Percentiles rank a stretch among this genome's conserved stretches.
Evolutionary conservation across 2,888 invertebrate genomes (phyloP).

Genomic region (Diaphora mendica): DNA sequence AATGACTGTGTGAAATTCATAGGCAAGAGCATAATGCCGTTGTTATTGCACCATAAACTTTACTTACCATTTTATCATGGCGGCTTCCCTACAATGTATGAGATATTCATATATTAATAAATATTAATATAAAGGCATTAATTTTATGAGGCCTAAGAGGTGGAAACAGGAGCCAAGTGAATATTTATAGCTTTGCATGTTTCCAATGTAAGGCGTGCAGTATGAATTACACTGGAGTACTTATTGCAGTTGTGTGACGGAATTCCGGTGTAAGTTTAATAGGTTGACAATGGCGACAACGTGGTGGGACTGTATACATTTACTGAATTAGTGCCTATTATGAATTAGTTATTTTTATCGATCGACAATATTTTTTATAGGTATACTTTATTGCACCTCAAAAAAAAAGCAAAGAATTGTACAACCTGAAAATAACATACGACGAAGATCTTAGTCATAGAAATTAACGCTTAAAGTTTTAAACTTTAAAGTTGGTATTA

Average conservation of each 20-base stretch:
- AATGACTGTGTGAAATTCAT: conserved; percentile 64
- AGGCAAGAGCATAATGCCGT: conserved; percentile 65
- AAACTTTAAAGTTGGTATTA: too few species aligned
- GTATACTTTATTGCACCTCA: too few species aligned
- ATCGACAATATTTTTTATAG: neutral
- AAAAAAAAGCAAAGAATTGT: too few species aligned
- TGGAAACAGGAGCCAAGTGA: conserved; percentile 77
- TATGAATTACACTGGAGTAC: conserved; percentile 56
- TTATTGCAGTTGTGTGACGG: conserved; percentile 48
- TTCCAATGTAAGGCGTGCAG: conserved; percentile 66
- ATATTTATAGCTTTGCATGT: conserved; percentile 78
- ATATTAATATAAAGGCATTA: conserved; percentile 82
- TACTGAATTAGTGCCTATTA: too few species aligned
- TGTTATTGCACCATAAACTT: conserved; percentile 80
- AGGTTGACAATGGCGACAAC: conserved; percentile 37
- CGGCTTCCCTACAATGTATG: conserved; percentile 64
- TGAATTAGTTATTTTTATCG: neutral
- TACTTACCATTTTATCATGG: conserved; percentile 79
- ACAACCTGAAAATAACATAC: neutral
- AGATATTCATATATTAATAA: conserved; percentile 80
- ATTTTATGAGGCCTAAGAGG: conserved; percentile 83
- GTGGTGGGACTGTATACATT: neutral
- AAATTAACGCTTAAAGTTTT: too few species aligned
- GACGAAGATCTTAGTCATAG: neutral
- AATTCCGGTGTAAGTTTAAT: conserved; percentile 53